Base-by-base conservation (phyloP, 2,888 invertebrate species). In the Drymonia ruficornis region DNA sequence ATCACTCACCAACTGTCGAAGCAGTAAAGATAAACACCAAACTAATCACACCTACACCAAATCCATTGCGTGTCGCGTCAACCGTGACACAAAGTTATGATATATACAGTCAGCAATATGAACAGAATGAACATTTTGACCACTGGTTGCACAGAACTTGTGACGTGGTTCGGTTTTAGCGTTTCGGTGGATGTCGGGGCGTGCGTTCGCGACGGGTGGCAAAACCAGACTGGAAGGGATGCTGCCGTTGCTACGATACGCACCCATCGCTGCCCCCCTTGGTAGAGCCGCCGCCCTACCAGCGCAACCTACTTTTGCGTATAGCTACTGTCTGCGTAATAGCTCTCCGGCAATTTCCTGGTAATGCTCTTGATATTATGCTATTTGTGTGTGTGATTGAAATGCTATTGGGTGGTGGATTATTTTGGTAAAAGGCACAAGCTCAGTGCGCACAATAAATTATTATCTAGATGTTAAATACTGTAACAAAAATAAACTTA, bases 231-330 rank as follows among this genome's bases (percentile, higher is more conserved):
- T 91, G 91, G 67, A 81, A 87, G 88, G 91, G 91, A 92, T 90
- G 91, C 91, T 23, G 23, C 13, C 66, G 91, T 92, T 92, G 91
- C 91, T 90, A 90, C 78, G 91, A 85, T 90, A 92, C 91, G 73
- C 82, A 75, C 84, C 85, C 84, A 73, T 72, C 71, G 70, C 84
- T 84, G 81, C 85, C 88, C 86, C 83, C 79, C 67, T 63, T 72
- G 81, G 82, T 78, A 79, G 70, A 70, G 81, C 80, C 80, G 81
- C 89, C 89, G 89, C 91, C 91, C 89, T 87, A 85, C 81, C 84
- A 83, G 74, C 82, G 78, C 91, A 91, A 91, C 91, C 91, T 87
- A 91, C 83, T 89, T 91, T 84, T 85, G 86, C 81, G 82, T 87
- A 89, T 86, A 89, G 83, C 84, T 76, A 84, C 86, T 86, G 85